Evolutionary conservation across 2,113 vertebrate genomes (phyloP).

Genomic region (Rhipidura dahli): DNA sequence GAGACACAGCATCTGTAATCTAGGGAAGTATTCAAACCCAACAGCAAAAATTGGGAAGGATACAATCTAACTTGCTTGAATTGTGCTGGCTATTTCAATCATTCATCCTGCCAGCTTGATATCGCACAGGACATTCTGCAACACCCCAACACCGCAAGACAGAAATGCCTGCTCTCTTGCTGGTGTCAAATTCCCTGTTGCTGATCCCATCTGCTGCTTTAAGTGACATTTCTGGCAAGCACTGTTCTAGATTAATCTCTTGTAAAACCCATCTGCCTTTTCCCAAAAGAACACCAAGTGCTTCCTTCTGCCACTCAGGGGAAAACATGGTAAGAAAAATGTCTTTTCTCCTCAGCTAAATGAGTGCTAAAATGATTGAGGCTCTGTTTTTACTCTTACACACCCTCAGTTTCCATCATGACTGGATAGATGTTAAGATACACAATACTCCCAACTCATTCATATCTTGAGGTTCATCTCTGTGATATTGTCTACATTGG

Average conservation of each 20-base stretch:
- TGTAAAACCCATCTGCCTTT: conserved; percentile 8
- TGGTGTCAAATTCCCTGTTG: background rate
- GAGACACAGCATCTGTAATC: background rate
- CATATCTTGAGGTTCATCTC: background rate
- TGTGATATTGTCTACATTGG: background rate
- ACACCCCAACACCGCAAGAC: background rate
- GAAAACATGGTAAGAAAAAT: background rate
- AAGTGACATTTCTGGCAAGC: background rate
- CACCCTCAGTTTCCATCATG: background rate
- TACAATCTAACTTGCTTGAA: background rate
- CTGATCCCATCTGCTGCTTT: background rate
- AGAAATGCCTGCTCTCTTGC: background rate
- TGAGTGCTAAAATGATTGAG: background rate
- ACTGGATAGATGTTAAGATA: background rate
- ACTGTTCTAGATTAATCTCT: background rate
- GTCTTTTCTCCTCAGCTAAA: background rate
- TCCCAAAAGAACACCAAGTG: background rate
- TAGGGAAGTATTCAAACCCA: background rate
- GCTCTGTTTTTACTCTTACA: background rate
- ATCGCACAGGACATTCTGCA: background rate
- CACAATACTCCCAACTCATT: background rate
- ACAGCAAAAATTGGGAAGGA: background rate
- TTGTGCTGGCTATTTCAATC: background rate
- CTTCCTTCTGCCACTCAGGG: background rate
- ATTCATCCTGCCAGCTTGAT: background rate